phyloP scores from a whole-genome alignment of 2,113 vertebrate species.

The Dasyprocta punctata region DNA sequence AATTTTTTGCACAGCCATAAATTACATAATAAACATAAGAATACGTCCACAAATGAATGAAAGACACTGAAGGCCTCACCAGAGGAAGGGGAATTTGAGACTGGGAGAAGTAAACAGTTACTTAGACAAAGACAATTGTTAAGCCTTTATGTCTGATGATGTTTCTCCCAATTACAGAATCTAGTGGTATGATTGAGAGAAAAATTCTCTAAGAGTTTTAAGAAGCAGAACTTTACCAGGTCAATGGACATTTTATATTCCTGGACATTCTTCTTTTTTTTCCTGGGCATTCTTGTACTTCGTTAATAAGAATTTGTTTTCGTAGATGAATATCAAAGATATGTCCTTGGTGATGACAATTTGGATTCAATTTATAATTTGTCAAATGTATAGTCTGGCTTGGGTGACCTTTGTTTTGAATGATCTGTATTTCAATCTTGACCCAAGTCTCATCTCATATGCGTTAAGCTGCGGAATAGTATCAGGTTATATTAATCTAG shows the following conservation, averaged over 20 bases:
- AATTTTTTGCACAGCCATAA: background rate
- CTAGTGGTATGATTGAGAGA: background rate
- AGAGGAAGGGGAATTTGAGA: background rate
- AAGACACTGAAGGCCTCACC: background rate
- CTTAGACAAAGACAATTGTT: background rate
- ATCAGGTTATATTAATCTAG: background rate
- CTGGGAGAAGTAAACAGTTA: background rate
- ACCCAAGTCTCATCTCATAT: background rate
- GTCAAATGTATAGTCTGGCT: background rate
- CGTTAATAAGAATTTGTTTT: background rate
- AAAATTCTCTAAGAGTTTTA: background rate
- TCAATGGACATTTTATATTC: background rate
- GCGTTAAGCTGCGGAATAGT: background rate
- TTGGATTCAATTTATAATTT: background rate
- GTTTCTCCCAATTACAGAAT: background rate
- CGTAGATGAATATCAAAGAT: background rate
- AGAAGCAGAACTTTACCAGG: background rate
- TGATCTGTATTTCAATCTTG: constrained; percentile 17
- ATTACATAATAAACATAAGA: background rate
- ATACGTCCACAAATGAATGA: background rate
- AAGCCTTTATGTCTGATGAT: background rate
- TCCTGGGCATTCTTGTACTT: background rate
- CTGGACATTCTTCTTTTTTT: background rate
- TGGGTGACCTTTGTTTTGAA: background rate
- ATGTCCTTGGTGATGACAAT: background rate